A percentile compares a stretch with the other conserved stretches of the same genome.
phyloP scores from a whole-genome alignment of 2,113 vertebrate genomes.

The Salvelinus alpinus region DNA sequence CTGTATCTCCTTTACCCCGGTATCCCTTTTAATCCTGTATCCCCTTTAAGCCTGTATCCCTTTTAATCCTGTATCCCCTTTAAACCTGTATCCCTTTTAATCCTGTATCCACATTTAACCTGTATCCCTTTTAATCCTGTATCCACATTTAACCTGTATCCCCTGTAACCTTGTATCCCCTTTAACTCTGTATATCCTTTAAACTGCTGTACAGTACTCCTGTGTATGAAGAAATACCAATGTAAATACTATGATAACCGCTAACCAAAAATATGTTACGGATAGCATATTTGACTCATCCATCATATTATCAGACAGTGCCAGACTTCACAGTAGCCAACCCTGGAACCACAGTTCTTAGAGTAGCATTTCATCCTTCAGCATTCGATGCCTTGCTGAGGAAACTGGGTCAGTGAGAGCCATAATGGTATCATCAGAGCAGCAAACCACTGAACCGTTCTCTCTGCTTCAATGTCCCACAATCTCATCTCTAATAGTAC shows the following conservation, averaged over 20 bases:
- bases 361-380: conserved; percentile 24
- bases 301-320: not conserved
- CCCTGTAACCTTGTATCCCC: too few species aligned
- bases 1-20: too few species aligned
- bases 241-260: not conserved
- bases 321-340: not conserved
- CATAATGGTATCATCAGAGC: conserved; percentile 41
- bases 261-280: not conserved
- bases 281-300: not conserved
- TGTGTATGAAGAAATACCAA: not conserved
- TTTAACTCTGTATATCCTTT: too few species aligned
- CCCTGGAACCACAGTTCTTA: not conserved
- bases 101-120: too few species aligned
- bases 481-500: conserved; percentile 34
- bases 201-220: not conserved
- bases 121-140: not conserved
- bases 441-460: conserved; percentile 46
- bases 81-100: not conserved
- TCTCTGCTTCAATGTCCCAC: conserved; percentile 25
- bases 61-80: too few species aligned
- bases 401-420: conserved; percentile 57
- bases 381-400: conserved; percentile 9
- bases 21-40: too few species aligned
- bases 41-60: too few species aligned
- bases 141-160: accelerated